Evolutionary conservation across 2,797 vertebrate genomes (phyloP).

Genomic region (Rhynchonycteris naso): DNA sequence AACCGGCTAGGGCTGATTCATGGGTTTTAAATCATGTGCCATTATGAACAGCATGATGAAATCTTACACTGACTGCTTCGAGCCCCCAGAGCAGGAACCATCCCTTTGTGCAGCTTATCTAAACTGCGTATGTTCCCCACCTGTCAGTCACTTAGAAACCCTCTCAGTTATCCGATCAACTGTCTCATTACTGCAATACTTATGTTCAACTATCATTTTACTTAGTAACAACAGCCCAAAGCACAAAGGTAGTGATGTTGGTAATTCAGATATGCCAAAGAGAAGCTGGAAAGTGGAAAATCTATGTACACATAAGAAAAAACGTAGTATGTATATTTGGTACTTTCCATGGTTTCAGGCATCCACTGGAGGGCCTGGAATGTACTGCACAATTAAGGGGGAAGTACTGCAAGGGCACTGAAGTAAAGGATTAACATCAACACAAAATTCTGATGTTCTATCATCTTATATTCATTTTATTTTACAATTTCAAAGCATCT

Average conservation of each 20-base stretch:
- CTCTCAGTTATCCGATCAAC: not conserved
- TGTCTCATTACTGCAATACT: too few relatives aligned
- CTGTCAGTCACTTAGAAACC: not conserved
- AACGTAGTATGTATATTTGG: not conserved
- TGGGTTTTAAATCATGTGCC: not conserved
- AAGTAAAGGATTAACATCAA: not conserved
- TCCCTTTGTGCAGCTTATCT: not conserved
- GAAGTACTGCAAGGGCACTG: not conserved
- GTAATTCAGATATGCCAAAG: not conserved
- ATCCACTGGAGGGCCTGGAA: not conserved
- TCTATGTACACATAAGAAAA: not conserved
- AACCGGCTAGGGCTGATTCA: not conserved
- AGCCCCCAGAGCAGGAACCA: not conserved
- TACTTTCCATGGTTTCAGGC: not conserved
- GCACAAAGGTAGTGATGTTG: not conserved
- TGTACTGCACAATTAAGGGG: not conserved
- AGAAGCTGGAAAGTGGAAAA: not conserved
- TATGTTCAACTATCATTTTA: not conserved
- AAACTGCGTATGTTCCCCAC: not conserved
- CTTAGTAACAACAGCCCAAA: not conserved
- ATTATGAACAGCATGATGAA: not conserved
- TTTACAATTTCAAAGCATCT: not conserved
- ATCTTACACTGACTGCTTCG: not conserved
- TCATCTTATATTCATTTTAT: not conserved
- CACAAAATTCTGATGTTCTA: conserved; percentile 46